Conservation (phyloP, 1,140 invertebrate genomes). For the Drosophila bifasciata region DNA sequence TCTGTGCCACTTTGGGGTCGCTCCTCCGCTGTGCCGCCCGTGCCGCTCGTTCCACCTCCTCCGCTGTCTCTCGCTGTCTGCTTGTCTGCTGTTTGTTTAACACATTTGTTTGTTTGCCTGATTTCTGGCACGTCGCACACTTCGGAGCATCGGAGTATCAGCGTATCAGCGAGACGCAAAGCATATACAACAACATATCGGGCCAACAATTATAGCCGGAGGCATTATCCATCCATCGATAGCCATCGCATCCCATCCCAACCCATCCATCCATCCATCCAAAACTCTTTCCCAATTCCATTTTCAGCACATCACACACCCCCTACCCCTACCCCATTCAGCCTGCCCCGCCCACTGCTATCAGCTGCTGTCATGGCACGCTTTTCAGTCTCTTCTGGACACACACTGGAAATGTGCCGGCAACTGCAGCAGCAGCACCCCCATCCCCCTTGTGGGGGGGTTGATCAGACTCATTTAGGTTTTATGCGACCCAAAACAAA, state of each 20-base stretch:
- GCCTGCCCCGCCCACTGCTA: too few relatives aligned
- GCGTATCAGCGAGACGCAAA: not conserved
- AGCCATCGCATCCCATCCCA: not conserved
- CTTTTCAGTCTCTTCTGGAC: too few relatives aligned
- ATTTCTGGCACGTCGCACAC: constrained; percentile 72
- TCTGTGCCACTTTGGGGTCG: constrained; percentile 15
- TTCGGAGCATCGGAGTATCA: not conserved
- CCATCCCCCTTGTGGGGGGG: too few relatives aligned
- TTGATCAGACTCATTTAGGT: constrained; percentile 1
- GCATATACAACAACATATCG: constrained; percentile 18
- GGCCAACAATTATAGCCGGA: constrained; percentile 16
- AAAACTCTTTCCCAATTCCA: constrained; percentile 21
- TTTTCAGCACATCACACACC: too few relatives aligned
- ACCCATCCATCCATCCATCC: constrained; percentile 21
- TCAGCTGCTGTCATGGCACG: too few relatives aligned
- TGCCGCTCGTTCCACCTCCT: not conserved
- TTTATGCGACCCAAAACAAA: constrained; percentile 27
- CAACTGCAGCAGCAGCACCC: not conserved
- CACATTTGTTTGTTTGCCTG: constrained; percentile 55
- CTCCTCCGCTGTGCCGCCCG: not conserved
- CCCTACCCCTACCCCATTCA: too few relatives aligned
- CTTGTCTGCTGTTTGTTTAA: constrained; percentile 25
- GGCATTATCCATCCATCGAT: constrained; percentile 33
- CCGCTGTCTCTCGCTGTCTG: constrained; percentile 13
- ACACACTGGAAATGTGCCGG: too few relatives aligned